These are phyloP conservation scores for Progne subis DNA, from an alignment of 2,113 vertebrate genomes.

Conservation along the genomic window DNA sequence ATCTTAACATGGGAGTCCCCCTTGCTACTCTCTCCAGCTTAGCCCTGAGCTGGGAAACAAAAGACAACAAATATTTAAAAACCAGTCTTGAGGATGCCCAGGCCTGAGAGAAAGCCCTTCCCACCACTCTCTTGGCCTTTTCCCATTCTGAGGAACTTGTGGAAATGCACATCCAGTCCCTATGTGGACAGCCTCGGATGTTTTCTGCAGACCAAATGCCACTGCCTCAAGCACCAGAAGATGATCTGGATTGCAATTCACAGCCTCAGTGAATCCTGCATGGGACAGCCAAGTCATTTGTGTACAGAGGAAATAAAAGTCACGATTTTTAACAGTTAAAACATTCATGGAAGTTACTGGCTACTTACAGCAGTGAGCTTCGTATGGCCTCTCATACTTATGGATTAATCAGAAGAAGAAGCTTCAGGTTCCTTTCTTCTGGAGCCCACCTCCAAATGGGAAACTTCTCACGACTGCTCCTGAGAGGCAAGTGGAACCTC, in stretches of 20 bases:
- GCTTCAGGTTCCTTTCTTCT: not conserved
- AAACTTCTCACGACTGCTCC: not conserved
- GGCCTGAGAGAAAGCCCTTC: not conserved
- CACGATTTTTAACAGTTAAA: not conserved
- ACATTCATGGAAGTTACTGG: not conserved
- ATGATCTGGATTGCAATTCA: no score
- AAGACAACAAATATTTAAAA: not conserved
- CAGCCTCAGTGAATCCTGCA: not conserved
- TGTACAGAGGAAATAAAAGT: not conserved
- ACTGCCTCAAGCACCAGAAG: no score
- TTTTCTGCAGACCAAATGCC: not conserved
- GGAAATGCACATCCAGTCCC: not conserved
- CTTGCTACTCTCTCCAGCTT: not conserved
- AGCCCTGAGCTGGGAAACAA: not conserved
- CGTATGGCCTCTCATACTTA: not conserved
- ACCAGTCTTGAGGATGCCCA: no score
- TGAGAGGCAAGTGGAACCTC: not conserved
- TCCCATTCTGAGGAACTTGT: no score
- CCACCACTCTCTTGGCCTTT: no score
- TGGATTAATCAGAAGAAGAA: not conserved
- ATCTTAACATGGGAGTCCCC: not conserved
- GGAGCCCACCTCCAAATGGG: not conserved
- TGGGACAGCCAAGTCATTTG: not conserved
- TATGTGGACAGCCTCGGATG: no score
- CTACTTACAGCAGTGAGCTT: not conserved